phyloP scores from a whole-genome alignment of 2,113 vertebrate species.

The Sylvietta virens region DNA sequence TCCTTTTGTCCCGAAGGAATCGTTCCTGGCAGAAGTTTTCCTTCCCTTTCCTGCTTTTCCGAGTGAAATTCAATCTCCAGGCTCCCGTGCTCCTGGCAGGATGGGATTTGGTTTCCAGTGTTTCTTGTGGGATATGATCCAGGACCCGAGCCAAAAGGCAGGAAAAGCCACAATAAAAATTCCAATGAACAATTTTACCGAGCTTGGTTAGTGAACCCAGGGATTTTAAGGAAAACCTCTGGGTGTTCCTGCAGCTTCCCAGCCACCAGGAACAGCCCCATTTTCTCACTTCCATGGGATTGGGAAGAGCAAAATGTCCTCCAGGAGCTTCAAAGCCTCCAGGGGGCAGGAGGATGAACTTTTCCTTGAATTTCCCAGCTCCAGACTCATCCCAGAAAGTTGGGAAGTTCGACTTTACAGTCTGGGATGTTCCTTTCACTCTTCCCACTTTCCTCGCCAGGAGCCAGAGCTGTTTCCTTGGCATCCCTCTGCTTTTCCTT shows the following conservation, averaged over 20 bases:
- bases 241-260: not conserved
- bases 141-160: not conserved
- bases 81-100: not conserved
- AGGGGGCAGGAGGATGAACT: fast-evolving
- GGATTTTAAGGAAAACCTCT: not conserved
- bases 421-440: too few species aligned
- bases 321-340: not conserved
- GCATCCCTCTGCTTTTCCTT: not conserved
- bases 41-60: not conserved
- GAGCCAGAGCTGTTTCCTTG: not conserved
- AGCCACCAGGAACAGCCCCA: not conserved
- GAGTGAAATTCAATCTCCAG: not conserved
- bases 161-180: not conserved
- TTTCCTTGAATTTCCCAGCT: not conserved
- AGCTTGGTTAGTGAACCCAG: fast-evolving
- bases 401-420: fast-evolving
- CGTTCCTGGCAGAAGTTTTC: not conserved
- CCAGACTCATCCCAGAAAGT: not conserved
- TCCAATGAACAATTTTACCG: fast-evolving
- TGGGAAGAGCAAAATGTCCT: not conserved
- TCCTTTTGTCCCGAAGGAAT: not conserved
- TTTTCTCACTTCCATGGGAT: not conserved
- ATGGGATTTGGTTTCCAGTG: not conserved
- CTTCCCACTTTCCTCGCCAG: not conserved
- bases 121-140: not conserved